These are phyloP conservation scores for Petrocephalus schoutedeni DNA, from an alignment of 2,797 vertebrate genomes.

Conservation along the genomic window DNA sequence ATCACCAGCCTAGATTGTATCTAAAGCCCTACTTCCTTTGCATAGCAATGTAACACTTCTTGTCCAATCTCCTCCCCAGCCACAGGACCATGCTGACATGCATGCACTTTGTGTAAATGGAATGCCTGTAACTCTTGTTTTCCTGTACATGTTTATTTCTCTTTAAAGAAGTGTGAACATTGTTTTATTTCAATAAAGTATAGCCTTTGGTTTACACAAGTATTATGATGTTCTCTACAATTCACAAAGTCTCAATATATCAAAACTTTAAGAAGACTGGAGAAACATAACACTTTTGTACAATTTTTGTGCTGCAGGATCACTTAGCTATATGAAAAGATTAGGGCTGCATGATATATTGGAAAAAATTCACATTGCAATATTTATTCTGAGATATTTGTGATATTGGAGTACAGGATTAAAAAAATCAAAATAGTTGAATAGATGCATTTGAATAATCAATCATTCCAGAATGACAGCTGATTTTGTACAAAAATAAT, in stretches of 20 bases:
- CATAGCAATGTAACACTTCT: slow-evolving; percentile 39
- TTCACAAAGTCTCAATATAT: neutral
- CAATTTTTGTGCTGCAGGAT: neutral
- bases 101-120: slow-evolving; percentile 51
- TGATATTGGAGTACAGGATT: too few relatives aligned
- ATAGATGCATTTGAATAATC: too few relatives aligned
- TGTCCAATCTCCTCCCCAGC: slow-evolving; percentile 37
- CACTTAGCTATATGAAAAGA: too few relatives aligned
- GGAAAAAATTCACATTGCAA: too few relatives aligned
- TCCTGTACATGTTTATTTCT: slow-evolving; percentile 31
- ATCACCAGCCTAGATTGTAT: slow-evolving; percentile 17
- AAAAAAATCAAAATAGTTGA: too few relatives aligned
- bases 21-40: slow-evolving; percentile 14
- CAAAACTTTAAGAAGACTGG: neutral
- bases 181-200: slow-evolving; percentile 52
- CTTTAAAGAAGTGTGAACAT: slow-evolving; percentile 28
- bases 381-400: too few relatives aligned
- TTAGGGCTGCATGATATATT: too few relatives aligned
- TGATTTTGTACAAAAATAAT: too few relatives aligned
- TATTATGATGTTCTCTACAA: neutral
- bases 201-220: slow-evolving; percentile 50
- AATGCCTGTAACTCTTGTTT: slow-evolving; percentile 41
- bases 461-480: too few relatives aligned
- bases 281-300: neutral
- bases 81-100: slow-evolving; percentile 40